Conservation (phyloP, 1,140 invertebrate species). For the Papilio helenus region DNA sequence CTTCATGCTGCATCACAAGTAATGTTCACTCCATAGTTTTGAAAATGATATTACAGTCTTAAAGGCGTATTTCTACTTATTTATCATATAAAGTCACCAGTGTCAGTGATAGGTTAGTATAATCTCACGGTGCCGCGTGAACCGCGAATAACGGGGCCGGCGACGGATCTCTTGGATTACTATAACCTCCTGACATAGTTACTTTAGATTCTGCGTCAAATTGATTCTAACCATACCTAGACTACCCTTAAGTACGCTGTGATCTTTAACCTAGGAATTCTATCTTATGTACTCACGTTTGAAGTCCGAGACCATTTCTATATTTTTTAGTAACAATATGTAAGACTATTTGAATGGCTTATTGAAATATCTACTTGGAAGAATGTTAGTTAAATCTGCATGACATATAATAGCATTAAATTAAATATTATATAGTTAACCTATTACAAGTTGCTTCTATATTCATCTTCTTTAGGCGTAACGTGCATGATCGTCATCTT, state of each 20-base stretch:
- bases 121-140: conserved; percentile 71
- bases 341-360: too few species aligned
- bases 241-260: conserved; percentile 44
- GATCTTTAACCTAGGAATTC: conserved; percentile 43
- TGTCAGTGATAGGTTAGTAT: conserved; percentile 68
- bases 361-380: too few species aligned
- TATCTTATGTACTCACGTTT: not conserved
- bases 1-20: not conserved
- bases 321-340: not conserved
- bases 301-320: not conserved
- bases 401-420: too few species aligned
- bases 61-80: conserved; percentile 49
- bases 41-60: not conserved
- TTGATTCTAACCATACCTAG: conserved; percentile 59
- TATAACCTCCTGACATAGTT: conserved; percentile 77
- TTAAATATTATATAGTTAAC: too few species aligned
- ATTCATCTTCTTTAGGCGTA: too few species aligned
- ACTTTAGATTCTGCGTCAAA: conserved; percentile 62
- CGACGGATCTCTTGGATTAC: conserved; percentile 58
- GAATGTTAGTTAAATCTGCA: too few species aligned
- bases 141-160: conserved; percentile 65
- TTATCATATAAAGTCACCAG: conserved; percentile 65
- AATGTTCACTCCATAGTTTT: not conserved
- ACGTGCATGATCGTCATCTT: too few species aligned
- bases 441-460: too few species aligned